Percentiles rank a stretch among this genome's conserved stretches.
These are phyloP conservation scores for Dryadula phaetusa DNA, from an alignment of 2,888 invertebrate genomes.

Conservation along the genomic window DNA sequence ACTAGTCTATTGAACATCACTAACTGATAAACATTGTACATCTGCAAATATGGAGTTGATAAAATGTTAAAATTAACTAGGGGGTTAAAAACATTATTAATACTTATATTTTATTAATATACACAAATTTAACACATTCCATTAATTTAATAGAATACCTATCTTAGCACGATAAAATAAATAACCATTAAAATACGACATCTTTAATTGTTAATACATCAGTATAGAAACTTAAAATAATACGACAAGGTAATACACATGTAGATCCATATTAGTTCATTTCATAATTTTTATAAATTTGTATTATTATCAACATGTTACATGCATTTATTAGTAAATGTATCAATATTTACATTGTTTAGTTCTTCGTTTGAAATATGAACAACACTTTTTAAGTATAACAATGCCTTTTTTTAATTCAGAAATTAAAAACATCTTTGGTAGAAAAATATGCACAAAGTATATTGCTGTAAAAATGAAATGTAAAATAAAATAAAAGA, in stretches of 20 bases:
- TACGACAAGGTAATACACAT: slow-evolving; percentile 43
- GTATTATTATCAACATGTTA: slow-evolving; percentile 30
- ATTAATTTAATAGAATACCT: slow-evolving; percentile 76
- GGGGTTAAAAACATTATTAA: slow-evolving; percentile 60
- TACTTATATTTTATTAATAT: slow-evolving; percentile 72
- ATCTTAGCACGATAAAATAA: slow-evolving; percentile 75
- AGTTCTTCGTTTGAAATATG: slow-evolving; percentile 24
- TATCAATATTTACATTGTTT: slow-evolving; percentile 39
- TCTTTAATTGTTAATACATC: slow-evolving; percentile 74
- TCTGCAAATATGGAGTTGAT: slow-evolving; percentile 81
- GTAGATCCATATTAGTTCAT: slow-evolving; percentile 11
- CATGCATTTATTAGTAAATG: slow-evolving; percentile 36
- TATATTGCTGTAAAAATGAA: slow-evolving; percentile 6
- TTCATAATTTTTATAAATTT: slow-evolving; percentile 13
- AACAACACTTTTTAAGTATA: slow-evolving; percentile 37
- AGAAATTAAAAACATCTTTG: slow-evolving; percentile 42
- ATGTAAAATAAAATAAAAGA: slow-evolving; percentile 20
- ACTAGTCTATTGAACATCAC: slow-evolving; percentile 84
- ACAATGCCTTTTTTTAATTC: slow-evolving; percentile 35
- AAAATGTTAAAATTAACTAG: slow-evolving; percentile 52
- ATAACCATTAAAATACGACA: slow-evolving; percentile 76
- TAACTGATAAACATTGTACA: slow-evolving; percentile 84
- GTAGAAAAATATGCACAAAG: slow-evolving; percentile 36
- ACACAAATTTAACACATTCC: slow-evolving; percentile 73
- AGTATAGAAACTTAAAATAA: slow-evolving; percentile 61